Percentiles rank a stretch among this genome's conserved stretches.
Evolutionary conservation across 2,797 vertebrate species (phyloP).

Genomic region (Austrolebias charrua): DNA sequence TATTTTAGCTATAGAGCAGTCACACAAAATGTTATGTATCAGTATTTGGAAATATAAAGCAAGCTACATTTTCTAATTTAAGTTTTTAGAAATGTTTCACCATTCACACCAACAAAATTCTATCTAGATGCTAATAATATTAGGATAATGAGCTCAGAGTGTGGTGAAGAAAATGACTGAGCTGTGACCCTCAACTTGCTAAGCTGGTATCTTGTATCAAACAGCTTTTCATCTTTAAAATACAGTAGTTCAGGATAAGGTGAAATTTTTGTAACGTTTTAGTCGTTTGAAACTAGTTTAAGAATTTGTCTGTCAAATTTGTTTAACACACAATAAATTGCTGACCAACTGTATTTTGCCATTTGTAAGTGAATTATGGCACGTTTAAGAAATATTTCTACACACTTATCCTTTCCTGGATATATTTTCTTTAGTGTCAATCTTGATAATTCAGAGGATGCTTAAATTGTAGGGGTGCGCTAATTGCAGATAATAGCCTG

Average conservation of each 20-base stretch:
- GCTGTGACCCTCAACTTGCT: slow-evolving; percentile 40
- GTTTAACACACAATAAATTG: too few species aligned
- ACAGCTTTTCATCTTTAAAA: slow-evolving; percentile 66
- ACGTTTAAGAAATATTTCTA: too few species aligned
- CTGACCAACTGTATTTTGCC: too few species aligned
- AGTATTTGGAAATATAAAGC: too few species aligned
- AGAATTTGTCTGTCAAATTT: too few species aligned
- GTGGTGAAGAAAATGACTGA: slow-evolving; percentile 41
- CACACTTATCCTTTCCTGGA: too few species aligned
- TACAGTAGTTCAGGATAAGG: slow-evolving; percentile 49
- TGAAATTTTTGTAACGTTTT: slow-evolving; percentile 39
- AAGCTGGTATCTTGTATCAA: slow-evolving; percentile 32
- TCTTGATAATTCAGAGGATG: slow-evolving; percentile 1
- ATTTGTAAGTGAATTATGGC: too few species aligned
- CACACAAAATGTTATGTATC: too few species aligned
- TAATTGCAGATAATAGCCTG: too few species aligned
- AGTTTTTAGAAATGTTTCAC: slow-evolving; percentile 9
- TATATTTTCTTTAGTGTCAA: neutral
- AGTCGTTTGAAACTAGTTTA: slow-evolving; percentile 8
- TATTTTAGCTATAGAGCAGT: too few species aligned
- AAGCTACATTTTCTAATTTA: slow-evolving; percentile 3
- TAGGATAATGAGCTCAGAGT: slow-evolving; percentile 45
- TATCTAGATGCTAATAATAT: slow-evolving; percentile 26
- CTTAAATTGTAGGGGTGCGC: neutral
- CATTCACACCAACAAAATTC: slow-evolving; percentile 10